Conservation (phyloP, 2,888 invertebrate genomes). For the Terebella lapidaria region DNA sequence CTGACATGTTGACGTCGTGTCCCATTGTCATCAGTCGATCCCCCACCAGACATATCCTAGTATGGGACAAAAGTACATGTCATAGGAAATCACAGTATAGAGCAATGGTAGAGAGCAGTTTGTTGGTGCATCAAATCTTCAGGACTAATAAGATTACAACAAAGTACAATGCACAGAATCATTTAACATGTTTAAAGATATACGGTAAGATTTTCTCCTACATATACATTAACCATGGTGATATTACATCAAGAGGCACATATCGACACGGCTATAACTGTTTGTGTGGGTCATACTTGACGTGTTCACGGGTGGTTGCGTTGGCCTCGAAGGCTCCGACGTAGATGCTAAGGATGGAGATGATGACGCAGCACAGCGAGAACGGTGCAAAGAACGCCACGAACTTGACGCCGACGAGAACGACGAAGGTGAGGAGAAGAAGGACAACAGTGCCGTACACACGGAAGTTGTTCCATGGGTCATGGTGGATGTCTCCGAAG, state of each 20-base stretch:
- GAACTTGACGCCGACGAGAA: constrained; percentile 91
- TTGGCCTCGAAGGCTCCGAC: constrained; percentile 70
- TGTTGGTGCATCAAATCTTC: too few species aligned
- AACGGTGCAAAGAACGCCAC: constrained; percentile 96
- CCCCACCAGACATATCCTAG: constrained; percentile 87
- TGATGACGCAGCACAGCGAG: constrained; percentile 87
- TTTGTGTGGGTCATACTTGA: too few species aligned
- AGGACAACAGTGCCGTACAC: constrained; percentile 88
- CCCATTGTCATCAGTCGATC: constrained; percentile 65
- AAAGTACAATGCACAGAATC: too few species aligned
- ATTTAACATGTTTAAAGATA: too few species aligned
- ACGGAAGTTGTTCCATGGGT: constrained; percentile 91
- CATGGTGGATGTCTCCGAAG: constrained; percentile 69
- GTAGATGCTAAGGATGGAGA: constrained; percentile 89
- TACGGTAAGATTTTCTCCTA: too few species aligned
- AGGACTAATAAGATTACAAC: too few species aligned
- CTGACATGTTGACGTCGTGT: constrained; percentile 58
- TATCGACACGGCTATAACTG: too few species aligned
- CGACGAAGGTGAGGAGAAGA: constrained; percentile 79
- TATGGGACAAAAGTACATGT: too few species aligned
- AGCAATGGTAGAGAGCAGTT: too few species aligned
- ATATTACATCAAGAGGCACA: too few species aligned
- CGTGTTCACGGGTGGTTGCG: constrained; percentile 18
- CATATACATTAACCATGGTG: too few species aligned
- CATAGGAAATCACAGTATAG: too few species aligned